Percentiles rank a stretch among this genome's conserved stretches.
phyloP scores from a whole-genome alignment of 2,797 vertebrate species.

The Natrix natrix region DNA sequence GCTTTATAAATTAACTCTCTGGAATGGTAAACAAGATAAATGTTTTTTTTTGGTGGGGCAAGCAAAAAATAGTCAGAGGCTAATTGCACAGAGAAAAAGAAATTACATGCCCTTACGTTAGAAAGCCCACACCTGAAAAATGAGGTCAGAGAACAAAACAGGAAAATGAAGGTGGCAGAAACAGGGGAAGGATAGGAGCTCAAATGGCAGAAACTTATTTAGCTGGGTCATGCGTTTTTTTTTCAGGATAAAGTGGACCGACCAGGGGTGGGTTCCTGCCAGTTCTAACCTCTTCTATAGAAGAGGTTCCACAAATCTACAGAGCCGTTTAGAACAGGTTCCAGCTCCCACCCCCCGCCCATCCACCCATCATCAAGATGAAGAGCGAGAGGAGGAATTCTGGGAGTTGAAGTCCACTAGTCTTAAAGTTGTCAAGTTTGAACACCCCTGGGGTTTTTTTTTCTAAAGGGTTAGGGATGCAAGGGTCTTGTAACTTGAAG shows the following conservation, averaged over 20 bases:
- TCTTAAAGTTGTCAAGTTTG: no score
- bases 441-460: no score
- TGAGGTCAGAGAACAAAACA: constrained; percentile 13
- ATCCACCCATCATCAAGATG: no score
- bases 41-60: constrained; percentile 33
- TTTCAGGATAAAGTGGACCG: constrained; percentile 34
- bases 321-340: no score
- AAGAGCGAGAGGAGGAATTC: no score
- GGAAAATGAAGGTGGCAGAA: constrained; percentile 31
- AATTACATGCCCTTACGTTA: constrained; percentile 44
- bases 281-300: no score
- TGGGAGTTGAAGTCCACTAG: no score
- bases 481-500: no score
- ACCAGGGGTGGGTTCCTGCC: neutral
- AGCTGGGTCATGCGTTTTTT: neutral
- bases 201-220: constrained; percentile 41
- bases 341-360: no score
- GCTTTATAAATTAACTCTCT: constrained; percentile 54
- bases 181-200: constrained; percentile 25
- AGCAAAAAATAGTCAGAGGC: constrained; percentile 53
- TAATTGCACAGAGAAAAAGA: constrained; percentile 54
- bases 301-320: no score
- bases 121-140: constrained; percentile 44
- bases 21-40: constrained; percentile 50
- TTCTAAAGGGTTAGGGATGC: no score